Percentiles rank a stretch among this genome's conserved stretches.
Conservation (phyloP, 2,113 vertebrate species). For the Monarcha castaneiventris region DNA sequence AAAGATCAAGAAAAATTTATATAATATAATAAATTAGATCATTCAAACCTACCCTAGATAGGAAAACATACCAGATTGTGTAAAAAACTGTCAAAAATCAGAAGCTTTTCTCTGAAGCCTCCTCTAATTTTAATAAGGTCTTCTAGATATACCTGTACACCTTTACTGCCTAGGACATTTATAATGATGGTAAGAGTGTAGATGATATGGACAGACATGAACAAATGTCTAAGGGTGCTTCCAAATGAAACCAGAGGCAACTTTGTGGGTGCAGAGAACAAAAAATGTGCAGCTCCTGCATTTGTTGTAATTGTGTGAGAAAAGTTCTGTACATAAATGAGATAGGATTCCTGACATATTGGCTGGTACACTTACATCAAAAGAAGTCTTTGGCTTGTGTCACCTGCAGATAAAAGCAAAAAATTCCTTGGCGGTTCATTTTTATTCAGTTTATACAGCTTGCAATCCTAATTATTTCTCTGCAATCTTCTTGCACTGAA, state of each 20-base stretch:
- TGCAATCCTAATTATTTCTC: neutral
- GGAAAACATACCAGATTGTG: neutral
- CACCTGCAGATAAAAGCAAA: neutral
- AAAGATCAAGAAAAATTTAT: neutral
- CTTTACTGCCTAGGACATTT: neutral
- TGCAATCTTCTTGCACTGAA: neutral
- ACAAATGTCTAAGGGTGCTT: neutral
- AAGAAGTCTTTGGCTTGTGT: neutral
- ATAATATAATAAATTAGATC: neutral
- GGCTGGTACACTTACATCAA: rapidly evolving
- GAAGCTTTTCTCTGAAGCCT: neutral
- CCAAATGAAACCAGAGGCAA: neutral
- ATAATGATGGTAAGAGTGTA: neutral
- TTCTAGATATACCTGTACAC: neutral
- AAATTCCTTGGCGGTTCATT: neutral
- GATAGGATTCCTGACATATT: neutral
- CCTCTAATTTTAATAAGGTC: neutral
- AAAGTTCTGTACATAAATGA: neutral
- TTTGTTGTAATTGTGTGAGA: neutral
- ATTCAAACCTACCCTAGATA: neutral
- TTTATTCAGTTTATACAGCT: neutral
- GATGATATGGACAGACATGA: neutral
- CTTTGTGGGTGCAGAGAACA: neutral
- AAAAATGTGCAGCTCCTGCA: neutral
- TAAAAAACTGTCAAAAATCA: neutral